Evolutionary conservation across 1,140 invertebrate genomes (phyloP).

Genomic region (Stegodyphus dumicola): DNA sequence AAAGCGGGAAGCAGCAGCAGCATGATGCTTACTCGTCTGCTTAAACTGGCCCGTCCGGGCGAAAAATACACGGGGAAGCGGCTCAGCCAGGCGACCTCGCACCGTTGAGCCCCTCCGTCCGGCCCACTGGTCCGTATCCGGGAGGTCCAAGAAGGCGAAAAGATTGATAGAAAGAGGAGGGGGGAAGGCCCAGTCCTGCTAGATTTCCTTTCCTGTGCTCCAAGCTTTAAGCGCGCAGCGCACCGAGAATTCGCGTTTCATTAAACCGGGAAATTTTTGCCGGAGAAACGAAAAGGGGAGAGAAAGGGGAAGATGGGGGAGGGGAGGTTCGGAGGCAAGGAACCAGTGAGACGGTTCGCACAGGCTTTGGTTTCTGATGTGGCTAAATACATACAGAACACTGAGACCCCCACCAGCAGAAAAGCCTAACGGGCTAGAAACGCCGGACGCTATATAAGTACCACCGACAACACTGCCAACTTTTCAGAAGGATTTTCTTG

Average conservation of each 20-base stretch:
- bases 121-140: slow-evolving; percentile 56
- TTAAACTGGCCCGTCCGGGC: slow-evolving; percentile 53
- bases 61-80: slow-evolving; percentile 57
- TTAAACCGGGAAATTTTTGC: slow-evolving; percentile 62
- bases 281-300: slow-evolving; percentile 26
- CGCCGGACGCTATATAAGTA: slow-evolving; percentile 58
- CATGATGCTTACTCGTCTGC: slow-evolving; percentile 50
- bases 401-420: slow-evolving; percentile 13
- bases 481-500: slow-evolving; percentile 58
- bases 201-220: slow-evolving; percentile 43
- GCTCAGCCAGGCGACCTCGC: slow-evolving; percentile 2
- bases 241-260: slow-evolving; percentile 62
- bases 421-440: slow-evolving; percentile 59
- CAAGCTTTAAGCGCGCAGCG: slow-evolving; percentile 53
- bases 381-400: slow-evolving; percentile 62
- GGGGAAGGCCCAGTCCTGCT: slow-evolving; percentile 15
- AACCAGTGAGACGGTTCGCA: slow-evolving; percentile 54
- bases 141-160: slow-evolving; percentile 56
- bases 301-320: slow-evolving; percentile 2
- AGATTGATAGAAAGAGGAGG: slow-evolving; percentile 53
- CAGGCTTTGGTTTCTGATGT: slow-evolving; percentile 62
- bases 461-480: slow-evolving; percentile 37
- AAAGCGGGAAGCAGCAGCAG: slow-evolving; percentile 7
- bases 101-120: slow-evolving; percentile 21
- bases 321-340: slow-evolving; percentile 18